Evolutionary conservation across 2,113 vertebrate genomes (phyloP), one percentile per base, ranked within the genome.

Genomic region (Vicugna pacos): DNA sequence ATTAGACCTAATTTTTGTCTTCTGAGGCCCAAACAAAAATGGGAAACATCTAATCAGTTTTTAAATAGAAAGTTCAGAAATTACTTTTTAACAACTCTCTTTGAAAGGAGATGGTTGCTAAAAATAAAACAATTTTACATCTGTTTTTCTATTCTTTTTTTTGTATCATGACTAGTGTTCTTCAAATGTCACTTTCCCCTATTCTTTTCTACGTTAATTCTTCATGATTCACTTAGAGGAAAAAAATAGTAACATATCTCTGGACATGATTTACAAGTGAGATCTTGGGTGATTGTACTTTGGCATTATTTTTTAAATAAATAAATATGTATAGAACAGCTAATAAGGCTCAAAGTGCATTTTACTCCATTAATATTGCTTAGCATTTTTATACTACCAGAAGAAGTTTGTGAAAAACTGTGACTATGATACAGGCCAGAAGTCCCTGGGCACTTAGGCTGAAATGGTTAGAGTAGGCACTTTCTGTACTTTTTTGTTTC

Each of bases 61-160:
- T 69, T 56, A 73, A 92, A 82, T 19, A 75, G 12, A n/a, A 6
- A 46, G 24, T 38, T 89, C 24, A 60, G 54, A 86, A 91, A 70
- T 46, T 32, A 28, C 4, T 72, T 3, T 89, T 52, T 35, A 86
- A 26, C 2, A 65, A 32, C 6, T 24, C 20, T 32, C 3, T 90
- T 60, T 62, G 9, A 52, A 17, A 82, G 50, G 16, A 67, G 7
- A 38, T 1, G 12, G 14, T 19, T 85, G 9, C 30, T 64, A 82
- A 82, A 93, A 82, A 58, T 95, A 30, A 93, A 65, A 75, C 24
- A 46, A 64, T 67, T 76, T 76, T 70, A 15, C 11, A 85, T 75
- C 73, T 83, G 9, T 82, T 79, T 92, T 92, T 42, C n/a, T 60
- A 54, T 50, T 84, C 62, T 64, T 12, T 38, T 56, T 89, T 93